Conservation (phyloP, 2,113 vertebrate species). For the Hydrochoerus hydrochaeris region DNA sequence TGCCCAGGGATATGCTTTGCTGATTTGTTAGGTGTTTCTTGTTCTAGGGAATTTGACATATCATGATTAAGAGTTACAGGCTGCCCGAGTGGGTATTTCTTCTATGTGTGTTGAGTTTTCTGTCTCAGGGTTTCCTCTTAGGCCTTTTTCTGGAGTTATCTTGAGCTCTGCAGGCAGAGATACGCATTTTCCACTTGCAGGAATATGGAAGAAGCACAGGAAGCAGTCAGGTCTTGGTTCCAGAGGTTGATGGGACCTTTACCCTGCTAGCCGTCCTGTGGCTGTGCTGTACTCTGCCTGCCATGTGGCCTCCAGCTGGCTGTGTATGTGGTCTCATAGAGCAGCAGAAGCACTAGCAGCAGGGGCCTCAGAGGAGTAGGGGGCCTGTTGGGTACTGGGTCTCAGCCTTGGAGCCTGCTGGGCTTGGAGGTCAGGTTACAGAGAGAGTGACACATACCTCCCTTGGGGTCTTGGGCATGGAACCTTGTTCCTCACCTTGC, state of each 20-base stretch:
- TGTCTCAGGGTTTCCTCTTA: too few species aligned
- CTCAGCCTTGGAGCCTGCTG: background rate
- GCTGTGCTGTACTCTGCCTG: background rate
- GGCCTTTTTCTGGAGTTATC: background rate
- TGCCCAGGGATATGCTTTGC: background rate
- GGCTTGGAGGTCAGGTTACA: background rate
- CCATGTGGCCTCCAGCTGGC: background rate
- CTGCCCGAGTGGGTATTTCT: background rate
- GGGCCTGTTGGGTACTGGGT: background rate
- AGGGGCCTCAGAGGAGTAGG: rapidly evolving
- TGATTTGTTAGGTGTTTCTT: background rate
- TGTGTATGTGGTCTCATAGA: rapidly evolving
- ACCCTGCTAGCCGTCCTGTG: rapidly evolving
- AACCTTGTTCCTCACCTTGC: background rate
- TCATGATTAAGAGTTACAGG: background rate
- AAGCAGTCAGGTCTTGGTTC: background rate
- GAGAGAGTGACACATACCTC: background rate
- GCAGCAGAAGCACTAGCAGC: background rate
- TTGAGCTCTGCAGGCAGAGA: background rate
- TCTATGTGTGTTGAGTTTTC: background rate
- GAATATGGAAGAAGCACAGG: background rate
- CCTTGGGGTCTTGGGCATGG: background rate
- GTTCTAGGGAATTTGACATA: background rate
- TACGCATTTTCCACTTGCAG: background rate
- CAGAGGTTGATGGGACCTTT: rapidly evolving